These are phyloP conservation scores for Conopomorpha cramerella DNA, from an alignment of 1,140 invertebrate species.

Conservation along the genomic window DNA sequence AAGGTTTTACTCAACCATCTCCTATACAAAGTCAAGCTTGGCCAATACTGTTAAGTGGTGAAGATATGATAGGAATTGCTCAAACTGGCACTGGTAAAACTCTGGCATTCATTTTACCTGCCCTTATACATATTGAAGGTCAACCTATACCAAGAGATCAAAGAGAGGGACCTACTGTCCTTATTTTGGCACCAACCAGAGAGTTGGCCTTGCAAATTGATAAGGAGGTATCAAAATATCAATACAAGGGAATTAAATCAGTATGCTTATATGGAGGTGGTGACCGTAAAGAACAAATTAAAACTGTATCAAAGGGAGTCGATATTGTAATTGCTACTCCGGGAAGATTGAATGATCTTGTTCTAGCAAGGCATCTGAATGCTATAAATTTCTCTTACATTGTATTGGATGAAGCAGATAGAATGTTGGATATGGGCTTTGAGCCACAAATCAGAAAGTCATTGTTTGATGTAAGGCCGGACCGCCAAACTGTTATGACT, in stretches of 20 bases:
- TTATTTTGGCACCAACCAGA: slow-evolving; percentile 88
- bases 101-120: slow-evolving; percentile 87
- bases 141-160: slow-evolving; percentile 72
- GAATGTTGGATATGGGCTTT: slow-evolving; percentile 87
- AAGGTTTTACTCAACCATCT: slow-evolving; percentile 82
- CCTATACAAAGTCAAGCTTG: slow-evolving; percentile 92
- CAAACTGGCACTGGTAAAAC: slow-evolving; percentile 93
- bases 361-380: slow-evolving; percentile 67
- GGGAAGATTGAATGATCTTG: slow-evolving; percentile 85
- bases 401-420: slow-evolving; percentile 91
- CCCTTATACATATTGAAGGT: slow-evolving; percentile 85
- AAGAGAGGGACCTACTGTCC: slow-evolving; percentile 79
- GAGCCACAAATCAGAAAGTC: slow-evolving; percentile 86
- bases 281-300: slow-evolving; percentile 75
- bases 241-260: slow-evolving; percentile 80
- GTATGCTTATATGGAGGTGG: slow-evolving; percentile 90
- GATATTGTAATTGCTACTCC: slow-evolving; percentile 91
- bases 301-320: slow-evolving; percentile 70
- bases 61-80: slow-evolving; percentile 91
- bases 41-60: slow-evolving; percentile 83
- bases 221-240: slow-evolving; percentile 85
- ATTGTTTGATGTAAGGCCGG: slow-evolving; percentile 75
- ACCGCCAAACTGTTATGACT: slow-evolving; percentile 86
- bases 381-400: slow-evolving; percentile 81
- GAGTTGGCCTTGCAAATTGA: slow-evolving; percentile 92